Evolutionary conservation across 2,797 vertebrate genomes (phyloP).

Genomic region (Sphenodon punctatus): DNA sequence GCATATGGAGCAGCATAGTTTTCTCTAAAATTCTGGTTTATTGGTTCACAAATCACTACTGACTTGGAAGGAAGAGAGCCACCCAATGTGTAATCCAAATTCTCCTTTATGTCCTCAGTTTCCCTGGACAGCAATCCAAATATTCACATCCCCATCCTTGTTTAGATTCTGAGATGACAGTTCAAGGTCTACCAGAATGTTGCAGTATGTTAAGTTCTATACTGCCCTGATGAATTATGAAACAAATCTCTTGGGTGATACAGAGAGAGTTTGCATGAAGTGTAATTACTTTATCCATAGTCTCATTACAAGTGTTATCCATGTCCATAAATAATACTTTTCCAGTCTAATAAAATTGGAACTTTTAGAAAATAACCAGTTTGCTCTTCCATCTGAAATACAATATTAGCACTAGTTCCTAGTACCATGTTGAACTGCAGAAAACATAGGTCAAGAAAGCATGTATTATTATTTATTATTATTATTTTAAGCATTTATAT

Average conservation of each 20-base stretch:
- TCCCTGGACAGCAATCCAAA: neutral
- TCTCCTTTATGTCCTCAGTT: constrained; percentile 48
- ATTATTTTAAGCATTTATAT: too few species aligned
- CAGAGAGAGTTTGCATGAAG: neutral
- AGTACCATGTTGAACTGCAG: neutral
- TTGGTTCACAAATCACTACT: constrained; percentile 16
- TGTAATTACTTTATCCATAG: neutral
- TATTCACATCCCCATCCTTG: neutral
- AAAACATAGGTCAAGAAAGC: neutral
- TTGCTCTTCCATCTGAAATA: neutral
- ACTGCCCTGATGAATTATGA: constrained; percentile 38
- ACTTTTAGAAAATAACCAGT: neutral
- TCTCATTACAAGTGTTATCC: neutral
- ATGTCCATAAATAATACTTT: neutral
- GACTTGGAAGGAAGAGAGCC: constrained; percentile 8
- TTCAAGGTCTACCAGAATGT: neutral
- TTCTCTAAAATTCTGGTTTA: too few species aligned
- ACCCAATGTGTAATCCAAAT: constrained; percentile 32
- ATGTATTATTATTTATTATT: too few species aligned
- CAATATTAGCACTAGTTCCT: neutral
- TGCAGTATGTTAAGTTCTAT: constrained; percentile 28
- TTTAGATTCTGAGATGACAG: neutral
- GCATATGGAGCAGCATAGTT: neutral
- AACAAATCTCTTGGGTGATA: neutral
- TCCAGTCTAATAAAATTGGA: constrained; percentile 9